phyloP scores from a whole-genome alignment of 1,140 invertebrate genomes.

The Drosophila eugracilis region DNA sequence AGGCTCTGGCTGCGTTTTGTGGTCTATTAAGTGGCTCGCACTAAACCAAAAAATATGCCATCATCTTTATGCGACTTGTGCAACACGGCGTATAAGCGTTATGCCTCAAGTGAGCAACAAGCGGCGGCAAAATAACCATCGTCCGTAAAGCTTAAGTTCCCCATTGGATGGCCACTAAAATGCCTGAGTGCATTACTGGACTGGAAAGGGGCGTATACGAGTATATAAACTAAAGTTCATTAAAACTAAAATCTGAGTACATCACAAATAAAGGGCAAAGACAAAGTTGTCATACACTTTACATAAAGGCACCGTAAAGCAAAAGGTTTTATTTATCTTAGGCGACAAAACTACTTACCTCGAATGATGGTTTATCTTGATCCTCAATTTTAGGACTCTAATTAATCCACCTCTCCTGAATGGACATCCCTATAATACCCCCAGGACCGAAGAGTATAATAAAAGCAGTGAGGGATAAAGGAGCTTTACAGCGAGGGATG shows the following conservation, averaged over 20 bases:
- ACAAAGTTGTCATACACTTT: conserved; percentile 16
- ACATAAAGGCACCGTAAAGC: neutral
- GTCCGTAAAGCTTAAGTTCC: conserved; percentile 34
- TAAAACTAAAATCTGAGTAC: conserved; percentile 50
- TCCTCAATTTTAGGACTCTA: conserved; percentile 32
- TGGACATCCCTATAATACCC: conserved; percentile 22
- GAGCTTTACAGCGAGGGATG: conserved; percentile 15
- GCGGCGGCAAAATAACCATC: conserved; percentile 30
- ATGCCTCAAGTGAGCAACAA: conserved; percentile 70
- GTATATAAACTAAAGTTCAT: conserved; percentile 64
- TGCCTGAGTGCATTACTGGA: conserved; percentile 52
- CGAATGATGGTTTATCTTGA: conserved; percentile 10
- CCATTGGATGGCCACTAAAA: conserved; percentile 47
- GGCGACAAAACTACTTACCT: neutral
- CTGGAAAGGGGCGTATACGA: neutral
- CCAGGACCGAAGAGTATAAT: conserved; percentile 16
- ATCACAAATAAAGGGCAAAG: neutral
- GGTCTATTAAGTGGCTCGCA: conserved; percentile 79
- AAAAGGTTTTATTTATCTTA: neutral
- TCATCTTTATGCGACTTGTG: conserved; percentile 71
- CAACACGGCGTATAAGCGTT: conserved; percentile 60
- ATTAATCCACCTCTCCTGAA: conserved; percentile 39
- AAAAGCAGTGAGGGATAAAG: conserved; percentile 20
- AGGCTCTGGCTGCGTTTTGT: conserved; percentile 70
- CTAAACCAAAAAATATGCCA: conserved; percentile 73